Conservation (phyloP, 2,888 invertebrate genomes). For the Clunio marinus region DNA sequence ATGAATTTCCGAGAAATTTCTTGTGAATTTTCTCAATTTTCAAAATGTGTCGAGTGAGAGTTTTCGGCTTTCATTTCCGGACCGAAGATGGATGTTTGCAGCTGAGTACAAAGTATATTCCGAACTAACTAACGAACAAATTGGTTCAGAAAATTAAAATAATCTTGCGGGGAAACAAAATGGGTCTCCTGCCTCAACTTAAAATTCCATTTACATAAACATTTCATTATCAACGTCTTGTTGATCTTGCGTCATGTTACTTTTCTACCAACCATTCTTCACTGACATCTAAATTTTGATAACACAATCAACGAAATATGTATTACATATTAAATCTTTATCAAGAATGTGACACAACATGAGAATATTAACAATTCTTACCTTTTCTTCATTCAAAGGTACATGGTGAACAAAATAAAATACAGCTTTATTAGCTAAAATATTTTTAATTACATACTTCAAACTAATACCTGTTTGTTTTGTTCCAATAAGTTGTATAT, state of each 20-base stretch:
- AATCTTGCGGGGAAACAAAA: conserved; percentile 18
- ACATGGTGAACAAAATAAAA: conserved; percentile 2
- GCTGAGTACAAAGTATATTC: not conserved
- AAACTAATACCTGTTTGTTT: conserved; percentile 13
- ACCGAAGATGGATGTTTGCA: conserved; percentile 2
- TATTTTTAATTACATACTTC: not conserved
- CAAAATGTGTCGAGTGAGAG: conserved; percentile 3
- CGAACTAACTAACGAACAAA: conserved; percentile 16
- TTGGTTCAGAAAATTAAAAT: conserved; percentile 34
- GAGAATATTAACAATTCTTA: too few relatives aligned
- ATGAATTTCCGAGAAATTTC: not conserved
- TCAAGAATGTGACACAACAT: too few relatives aligned
- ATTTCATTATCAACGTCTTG: conserved; percentile 12
- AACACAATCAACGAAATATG: too few relatives aligned
- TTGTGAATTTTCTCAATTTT: not conserved
- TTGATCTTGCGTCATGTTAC: too few relatives aligned
- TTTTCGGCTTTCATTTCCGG: not conserved
- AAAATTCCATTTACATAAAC: not conserved
- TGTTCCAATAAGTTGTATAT: conserved; percentile 14
- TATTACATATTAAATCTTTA: too few relatives aligned
- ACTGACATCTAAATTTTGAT: too few relatives aligned
- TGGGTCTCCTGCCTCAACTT: not conserved
- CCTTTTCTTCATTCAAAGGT: too few relatives aligned
- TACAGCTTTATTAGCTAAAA: conserved; percentile 11
- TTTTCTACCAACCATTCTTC: too few relatives aligned